These are phyloP conservation scores for Esox lucius DNA, from an alignment of 2,797 vertebrate species.

Conservation along the genomic window DNA sequence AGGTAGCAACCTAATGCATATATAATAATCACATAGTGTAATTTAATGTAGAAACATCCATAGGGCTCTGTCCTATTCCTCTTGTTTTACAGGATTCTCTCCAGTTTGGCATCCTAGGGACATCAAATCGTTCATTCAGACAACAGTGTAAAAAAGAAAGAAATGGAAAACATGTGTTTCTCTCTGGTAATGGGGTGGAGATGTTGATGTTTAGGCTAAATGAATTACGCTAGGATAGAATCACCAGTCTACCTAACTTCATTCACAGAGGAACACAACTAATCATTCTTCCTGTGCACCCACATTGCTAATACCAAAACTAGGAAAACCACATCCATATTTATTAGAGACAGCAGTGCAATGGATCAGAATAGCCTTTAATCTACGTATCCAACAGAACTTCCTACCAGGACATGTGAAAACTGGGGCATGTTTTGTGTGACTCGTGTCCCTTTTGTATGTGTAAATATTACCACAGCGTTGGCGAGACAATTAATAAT, in stretches of 20 bases:
- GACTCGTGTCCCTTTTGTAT: conserved; percentile 42
- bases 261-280: conserved; percentile 12
- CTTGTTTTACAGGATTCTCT: neutral
- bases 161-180: conserved; percentile 41
- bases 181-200: conserved; percentile 14
- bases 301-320: too few species aligned
- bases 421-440: conserved; percentile 35
- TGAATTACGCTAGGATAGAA: conserved; percentile 2
- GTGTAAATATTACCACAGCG: conserved; percentile 47
- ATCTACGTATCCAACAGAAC: neutral
- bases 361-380: neutral
- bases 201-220: conserved; percentile 22
- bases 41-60: neutral
- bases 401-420: conserved; percentile 24
- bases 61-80: neutral
- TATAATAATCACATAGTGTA: neutral
- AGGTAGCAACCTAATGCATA: neutral
- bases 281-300: neutral
- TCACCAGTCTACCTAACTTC: conserved; percentile 25
- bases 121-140: conserved; percentile 47
- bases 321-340: neutral
- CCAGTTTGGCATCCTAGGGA: conserved; percentile 23
- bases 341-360: neutral
- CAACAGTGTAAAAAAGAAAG: conserved; percentile 38
- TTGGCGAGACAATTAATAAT: conserved; percentile 74